phyloP scores from a whole-genome alignment of 2,888 invertebrate species.

The Trachelus troglodyta region DNA sequence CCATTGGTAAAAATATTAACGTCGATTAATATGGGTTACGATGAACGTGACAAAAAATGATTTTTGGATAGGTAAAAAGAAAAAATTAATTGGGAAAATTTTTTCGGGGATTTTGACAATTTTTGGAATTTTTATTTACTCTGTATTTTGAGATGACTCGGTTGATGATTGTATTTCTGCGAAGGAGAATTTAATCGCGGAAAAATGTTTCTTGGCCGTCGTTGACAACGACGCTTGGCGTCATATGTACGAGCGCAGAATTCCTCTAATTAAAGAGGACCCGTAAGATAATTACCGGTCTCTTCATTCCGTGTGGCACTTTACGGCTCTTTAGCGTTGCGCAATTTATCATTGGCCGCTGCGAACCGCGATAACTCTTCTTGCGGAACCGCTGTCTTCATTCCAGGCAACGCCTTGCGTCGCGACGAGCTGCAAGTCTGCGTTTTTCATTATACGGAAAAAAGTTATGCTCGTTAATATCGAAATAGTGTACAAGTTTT shows the following conservation, averaged over 20 bases:
- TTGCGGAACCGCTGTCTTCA: conserved; percentile 1
- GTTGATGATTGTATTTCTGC: neutral
- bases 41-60: neutral
- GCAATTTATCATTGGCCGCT: conserved; percentile 5
- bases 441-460: neutral
- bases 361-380: neutral
- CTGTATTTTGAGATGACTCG: neutral
- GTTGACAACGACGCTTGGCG: neutral
- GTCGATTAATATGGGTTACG: neutral
- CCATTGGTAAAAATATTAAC: neutral
- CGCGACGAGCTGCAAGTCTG: conserved; percentile 32
- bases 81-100: neutral
- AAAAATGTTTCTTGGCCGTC: neutral
- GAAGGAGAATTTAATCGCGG: neutral
- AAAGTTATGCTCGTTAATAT: neutral
- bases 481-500: conserved; percentile 24
- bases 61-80: neutral
- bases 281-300: neutral
- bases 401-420: neutral
- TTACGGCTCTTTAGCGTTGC: conserved; percentile 5
- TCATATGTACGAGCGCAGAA: neutral
- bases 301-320: neutral
- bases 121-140: neutral
- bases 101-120: neutral
- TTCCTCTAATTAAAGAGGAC: neutral